Evolutionary conservation across 2,888 invertebrate genomes (phyloP), one percentile per base, ranked within the genome.

Genomic region (Folsomia manolachei): DNA sequence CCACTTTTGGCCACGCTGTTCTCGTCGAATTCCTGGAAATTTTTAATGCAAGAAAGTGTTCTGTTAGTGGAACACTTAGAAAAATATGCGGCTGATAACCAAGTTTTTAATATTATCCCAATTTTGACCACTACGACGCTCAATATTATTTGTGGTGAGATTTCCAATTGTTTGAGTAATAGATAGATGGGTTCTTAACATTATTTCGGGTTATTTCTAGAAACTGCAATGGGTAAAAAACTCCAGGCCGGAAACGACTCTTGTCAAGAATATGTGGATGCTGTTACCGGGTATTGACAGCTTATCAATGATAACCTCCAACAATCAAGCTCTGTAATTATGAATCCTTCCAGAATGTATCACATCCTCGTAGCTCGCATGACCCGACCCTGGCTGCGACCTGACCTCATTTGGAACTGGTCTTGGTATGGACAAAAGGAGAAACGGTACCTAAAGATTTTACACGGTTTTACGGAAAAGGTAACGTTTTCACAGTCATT

Each of bases 371-470:
- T 56, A 7, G 56, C 56, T 14, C 56, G 56, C n/a, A 56, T 56
- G 56, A 56, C 56, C 7, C 18, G 21, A 19, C 56, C 56, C n/a
- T 56, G 56, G 56, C 56, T 56, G 7, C 7, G 26, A 27, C 61
- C 70, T 4, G n/a, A 64, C 1, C 60, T 65, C n/a, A 27, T 71
- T 4, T 71, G 65, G 65, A 52, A 27, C 2, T 14, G 64, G 14
- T 65, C 70, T 21, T n/a, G 65, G 18, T 71, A 53, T 0, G 70
- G 70, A 18, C 63, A 60, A 26, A 64, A 65, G 23, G 70, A 71
- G 60, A 21, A 4, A 0, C 21, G 21, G 23, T 27, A 26, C 7
- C 27, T 64, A 1, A 26, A 60, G 24, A 65, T 65, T 39, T 25
- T 65, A 2, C 70, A 71, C 56, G 64, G 19, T 2, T 71, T 71